Evolutionary conservation across 2,888 invertebrate species (phyloP).

Genomic region (Phyllotreta striolata): DNA sequence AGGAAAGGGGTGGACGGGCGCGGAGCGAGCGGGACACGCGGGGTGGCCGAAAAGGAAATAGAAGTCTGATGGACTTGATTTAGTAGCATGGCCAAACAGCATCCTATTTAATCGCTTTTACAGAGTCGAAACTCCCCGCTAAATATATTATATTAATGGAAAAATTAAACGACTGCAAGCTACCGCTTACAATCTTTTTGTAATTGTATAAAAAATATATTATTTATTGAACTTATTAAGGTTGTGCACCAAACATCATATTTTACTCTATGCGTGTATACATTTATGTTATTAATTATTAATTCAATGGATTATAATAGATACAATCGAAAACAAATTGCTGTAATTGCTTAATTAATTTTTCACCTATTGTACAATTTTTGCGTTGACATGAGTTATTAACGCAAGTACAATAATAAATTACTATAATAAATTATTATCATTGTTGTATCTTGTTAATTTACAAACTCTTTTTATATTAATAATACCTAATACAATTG

Average conservation of each 20-base stretch:
- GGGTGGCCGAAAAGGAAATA: slow-evolving; percentile 46
- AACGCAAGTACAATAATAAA: no score
- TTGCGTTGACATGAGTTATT: no score
- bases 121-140: slow-evolving; percentile 19
- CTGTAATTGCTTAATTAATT: background rate
- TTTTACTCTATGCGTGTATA: background rate
- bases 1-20: slow-evolving; percentile 33
- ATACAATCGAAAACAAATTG: no score
- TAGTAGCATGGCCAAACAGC: slow-evolving; percentile 34
- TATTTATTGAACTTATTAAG: no score
- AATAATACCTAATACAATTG: no score
- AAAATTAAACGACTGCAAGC: background rate
- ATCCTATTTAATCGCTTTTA: slow-evolving; percentile 29
- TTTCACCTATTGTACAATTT: background rate
- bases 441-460: no score
- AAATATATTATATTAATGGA: background rate
- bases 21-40: slow-evolving; percentile 13
- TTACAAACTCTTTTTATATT: no score
- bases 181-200: background rate
- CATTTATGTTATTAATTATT: background rate
- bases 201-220: background rate
- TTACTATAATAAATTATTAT: no score
- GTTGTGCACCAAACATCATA: no score
- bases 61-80: slow-evolving; percentile 49
- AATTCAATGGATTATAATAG: background rate